phyloP scores from a whole-genome alignment of 1,140 invertebrate species.

The Phymastichus coffea region DNA sequence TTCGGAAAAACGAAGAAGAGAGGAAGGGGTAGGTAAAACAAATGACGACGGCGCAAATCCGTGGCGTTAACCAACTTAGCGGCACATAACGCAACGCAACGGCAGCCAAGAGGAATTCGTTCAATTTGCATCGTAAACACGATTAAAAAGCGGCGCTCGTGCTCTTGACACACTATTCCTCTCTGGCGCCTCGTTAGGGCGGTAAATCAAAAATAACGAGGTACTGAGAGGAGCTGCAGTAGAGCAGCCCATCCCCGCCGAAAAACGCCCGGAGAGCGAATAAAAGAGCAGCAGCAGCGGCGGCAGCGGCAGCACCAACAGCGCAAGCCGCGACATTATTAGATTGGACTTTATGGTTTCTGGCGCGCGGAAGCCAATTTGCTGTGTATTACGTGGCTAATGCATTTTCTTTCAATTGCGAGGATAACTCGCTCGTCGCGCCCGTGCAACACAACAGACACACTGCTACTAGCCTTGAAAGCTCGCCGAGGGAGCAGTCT shows the following conservation, averaged over 20 bases:
- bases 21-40: background rate
- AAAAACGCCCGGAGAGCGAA: too few relatives aligned
- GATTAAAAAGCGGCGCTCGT: background rate
- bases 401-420: slow-evolving; percentile 44
- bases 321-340: too few relatives aligned
- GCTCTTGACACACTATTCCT: background rate
- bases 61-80: too few relatives aligned
- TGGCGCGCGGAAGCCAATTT: background rate
- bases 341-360: background rate
- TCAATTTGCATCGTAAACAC: slow-evolving; percentile 4
- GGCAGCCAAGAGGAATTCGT: background rate
- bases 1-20: too few relatives aligned
- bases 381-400: slow-evolving; percentile 13
- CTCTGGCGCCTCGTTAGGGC: slow-evolving; percentile 36
- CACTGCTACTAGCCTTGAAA: background rate
- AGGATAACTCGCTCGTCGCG: slow-evolving; percentile 36
- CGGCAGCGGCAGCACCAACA: too few relatives aligned
- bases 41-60: background rate
- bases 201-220: slow-evolving; percentile 48
- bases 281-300: too few relatives aligned
- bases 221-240: too few relatives aligned
- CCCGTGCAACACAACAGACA: slow-evolving; percentile 37
- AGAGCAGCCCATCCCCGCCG: too few relatives aligned
- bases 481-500: too few relatives aligned
- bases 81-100: too few relatives aligned